Evolutionary conservation across 35 echinoderm and acorn worm genomes (phyloP).

Genomic region (Apostichopus japonicus): DNA sequence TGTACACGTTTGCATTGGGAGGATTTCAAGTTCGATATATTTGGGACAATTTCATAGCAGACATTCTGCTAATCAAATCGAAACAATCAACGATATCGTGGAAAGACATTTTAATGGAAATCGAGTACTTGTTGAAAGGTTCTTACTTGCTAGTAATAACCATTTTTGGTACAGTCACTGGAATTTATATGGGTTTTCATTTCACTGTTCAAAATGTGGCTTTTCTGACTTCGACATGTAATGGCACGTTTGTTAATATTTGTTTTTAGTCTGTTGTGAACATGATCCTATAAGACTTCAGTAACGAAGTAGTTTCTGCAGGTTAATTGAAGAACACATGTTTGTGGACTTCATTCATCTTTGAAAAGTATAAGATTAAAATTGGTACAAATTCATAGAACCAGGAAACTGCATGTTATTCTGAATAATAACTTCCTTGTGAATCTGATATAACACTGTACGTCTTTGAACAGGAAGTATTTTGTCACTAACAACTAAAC

Average conservation of each 20-base stretch:
- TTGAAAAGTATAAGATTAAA: too few relatives aligned
- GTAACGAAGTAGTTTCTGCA: too few relatives aligned
- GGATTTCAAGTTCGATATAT: neutral
- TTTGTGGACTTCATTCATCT: too few relatives aligned
- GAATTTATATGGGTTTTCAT: slow-evolving; percentile 5
- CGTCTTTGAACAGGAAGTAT: too few relatives aligned
- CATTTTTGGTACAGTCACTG: neutral
- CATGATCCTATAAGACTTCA: too few relatives aligned
- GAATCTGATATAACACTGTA: too few relatives aligned
- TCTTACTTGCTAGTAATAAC: neutral
- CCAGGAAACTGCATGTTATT: too few relatives aligned
- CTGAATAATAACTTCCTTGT: too few relatives aligned
- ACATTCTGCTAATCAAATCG: neutral
- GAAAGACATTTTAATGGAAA: neutral
- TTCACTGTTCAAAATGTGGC: neutral
- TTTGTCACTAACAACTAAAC: too few relatives aligned
- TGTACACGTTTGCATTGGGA: neutral
- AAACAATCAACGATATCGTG: neutral
- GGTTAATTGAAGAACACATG: too few relatives aligned
- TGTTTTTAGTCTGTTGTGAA: too few relatives aligned
- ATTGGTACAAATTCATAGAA: too few relatives aligned
- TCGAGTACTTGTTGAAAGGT: neutral
- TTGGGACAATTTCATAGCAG: neutral
- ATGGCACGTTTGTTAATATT: neutral
- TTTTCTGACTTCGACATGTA: neutral